Conservation (phyloP, 1,140 invertebrate genomes). For the Delia radicum region DNA sequence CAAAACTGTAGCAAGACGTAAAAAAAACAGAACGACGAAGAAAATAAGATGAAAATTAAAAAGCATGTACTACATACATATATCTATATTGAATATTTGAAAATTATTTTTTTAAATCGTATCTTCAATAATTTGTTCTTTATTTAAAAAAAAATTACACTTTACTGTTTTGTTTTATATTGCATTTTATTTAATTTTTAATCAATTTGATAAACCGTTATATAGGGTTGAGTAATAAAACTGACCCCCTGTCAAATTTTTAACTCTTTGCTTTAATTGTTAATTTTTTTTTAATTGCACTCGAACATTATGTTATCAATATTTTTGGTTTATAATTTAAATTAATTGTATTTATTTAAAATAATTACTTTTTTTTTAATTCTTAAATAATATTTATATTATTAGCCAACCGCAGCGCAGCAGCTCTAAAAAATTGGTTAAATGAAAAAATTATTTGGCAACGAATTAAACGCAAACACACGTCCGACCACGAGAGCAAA, state of each 20-base stretch:
- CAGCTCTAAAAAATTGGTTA: slow-evolving; percentile 13
- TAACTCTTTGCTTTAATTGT: background rate
- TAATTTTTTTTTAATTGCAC: background rate
- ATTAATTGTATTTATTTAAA: background rate
- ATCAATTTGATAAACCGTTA: background rate
- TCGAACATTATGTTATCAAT: background rate
- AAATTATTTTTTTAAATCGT: background rate
- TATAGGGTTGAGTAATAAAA: background rate
- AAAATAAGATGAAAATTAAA: too few relatives aligned
- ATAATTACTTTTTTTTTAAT: slow-evolving; percentile 2
- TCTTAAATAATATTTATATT: slow-evolving; percentile 10
- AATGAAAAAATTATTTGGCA: slow-evolving; percentile 12
- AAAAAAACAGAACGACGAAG: background rate
- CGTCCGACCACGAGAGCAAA: slow-evolving; percentile 26
- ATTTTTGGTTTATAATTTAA: background rate
- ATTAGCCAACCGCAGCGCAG: slow-evolving; percentile 26
- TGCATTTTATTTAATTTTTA: background rate
- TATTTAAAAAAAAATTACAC: background rate
- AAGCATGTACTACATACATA: too few relatives aligned
- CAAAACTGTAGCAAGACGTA: background rate
- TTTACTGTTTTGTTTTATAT: background rate
- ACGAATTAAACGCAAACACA: slow-evolving; percentile 12
- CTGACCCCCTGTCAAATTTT: background rate
- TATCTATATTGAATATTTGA: background rate
- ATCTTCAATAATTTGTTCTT: background rate